Evolutionary conservation across 2,113 vertebrate genomes (phyloP), one percentile per base, ranked within the genome.

Genomic region (Phyllostomus discolor): DNA sequence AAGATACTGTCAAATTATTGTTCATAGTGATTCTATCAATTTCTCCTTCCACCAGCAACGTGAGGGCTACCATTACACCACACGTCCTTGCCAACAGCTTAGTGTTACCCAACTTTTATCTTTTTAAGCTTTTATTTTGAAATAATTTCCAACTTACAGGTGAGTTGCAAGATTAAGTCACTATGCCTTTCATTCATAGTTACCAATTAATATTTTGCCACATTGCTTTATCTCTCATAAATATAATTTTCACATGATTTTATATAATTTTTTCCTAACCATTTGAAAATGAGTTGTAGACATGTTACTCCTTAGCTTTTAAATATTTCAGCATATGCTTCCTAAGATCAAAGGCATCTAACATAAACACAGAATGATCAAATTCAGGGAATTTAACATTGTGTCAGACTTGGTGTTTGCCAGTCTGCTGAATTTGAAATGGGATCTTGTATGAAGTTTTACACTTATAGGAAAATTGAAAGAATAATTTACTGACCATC

Each of bases 371-470:
- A 85, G n/a, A 94, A 52, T 85, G 54, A 54, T 24, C 78, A 95
- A 59, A 76, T 57, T 86, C 33, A 91, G 52, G 57, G 93, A 93
- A 85, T 95, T 41, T 38, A 91, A 82, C 41, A 67, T 88, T 94
- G 88, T 88, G 33, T 75, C 79, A 88, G 9, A 85, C 22, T 91
- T 88, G 5, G 26, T 91, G 66, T 90, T 90, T 95, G 70, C 66
- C 57, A 80, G 0, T 64, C 62, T 92, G 50, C 70, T 57, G 15
- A 76, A 16, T 95, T 88, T 93, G 82, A 91, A 91, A 79, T 91
- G 35, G 8, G 79, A 89, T 62, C 59, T 62, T 28, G 28, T 62
- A 62, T 62, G 59, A 62, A 62, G 24, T 62, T 62, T 62, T 62
- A 62, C 26, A 62, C 26, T 62, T 62, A 4, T 11, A 28, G 59